Evolutionary conservation across 2,797 vertebrate species (phyloP), one percentile per base, ranked within the genome.

Genomic region (Echeneis naucrates): DNA sequence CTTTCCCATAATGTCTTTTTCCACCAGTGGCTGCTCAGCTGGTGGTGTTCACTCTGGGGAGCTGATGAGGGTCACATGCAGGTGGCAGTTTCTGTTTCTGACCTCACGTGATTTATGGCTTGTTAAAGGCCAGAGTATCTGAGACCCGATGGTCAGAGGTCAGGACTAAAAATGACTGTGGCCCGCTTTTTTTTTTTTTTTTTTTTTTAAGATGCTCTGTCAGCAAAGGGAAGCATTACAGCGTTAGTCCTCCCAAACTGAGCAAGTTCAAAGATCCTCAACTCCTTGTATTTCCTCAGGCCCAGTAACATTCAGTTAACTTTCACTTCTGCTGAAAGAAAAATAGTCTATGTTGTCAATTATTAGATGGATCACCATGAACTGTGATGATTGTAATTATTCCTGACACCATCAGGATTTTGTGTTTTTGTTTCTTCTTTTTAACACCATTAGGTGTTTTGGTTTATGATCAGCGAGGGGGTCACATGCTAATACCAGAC

Each of bases 151-250:
- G 60, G 68, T 82, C 82, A 81, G 50, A 71, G 62, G 71, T 69
- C 68, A 75, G 51, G 30, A 10, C 35, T 77, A 69, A 53, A 85
- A 81, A 73, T 50, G 65, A 50, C 55, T 1, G 1, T 60, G 78
- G 72, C 78, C 75, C 54, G 82, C 50, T 30, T 30, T 3, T 83
- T n/a, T n/a, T n/a, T n/a, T n/a, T n/a, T n/a, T n/a, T n/a, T n/a
- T n/a, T n/a, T n/a, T n/a, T 80, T 61, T 72, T 53, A 78, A n/a
- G 48, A 57, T 55, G 32, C 17, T 14, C 47, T 8, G 21, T 71
- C 77, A 59, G 44, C 12, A 14, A 64, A 38, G 52, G 76, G 30
- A 68, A 5, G 10, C 17, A 40, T 63, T 32, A 45, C 48, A 64
- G 63, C 55, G 56, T 69, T 71, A 68, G 24, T 40, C 21, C 32